Conservation (phyloP, 2,888 invertebrate species). For the Eupithecia inturbata region DNA sequence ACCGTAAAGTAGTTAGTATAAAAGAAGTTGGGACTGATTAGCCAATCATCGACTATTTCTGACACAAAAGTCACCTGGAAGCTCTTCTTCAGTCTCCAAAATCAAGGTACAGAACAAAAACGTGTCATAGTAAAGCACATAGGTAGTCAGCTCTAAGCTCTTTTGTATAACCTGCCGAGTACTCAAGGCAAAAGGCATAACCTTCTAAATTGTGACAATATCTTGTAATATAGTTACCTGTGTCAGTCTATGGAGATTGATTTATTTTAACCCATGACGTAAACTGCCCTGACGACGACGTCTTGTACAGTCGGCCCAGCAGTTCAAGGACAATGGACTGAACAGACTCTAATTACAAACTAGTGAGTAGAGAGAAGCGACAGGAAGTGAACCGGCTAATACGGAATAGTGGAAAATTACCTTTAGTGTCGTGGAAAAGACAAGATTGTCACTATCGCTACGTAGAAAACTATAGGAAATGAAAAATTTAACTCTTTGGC, state of each 20-base stretch:
- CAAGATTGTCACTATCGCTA: background rate
- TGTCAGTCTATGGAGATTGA: slow-evolving; percentile 42
- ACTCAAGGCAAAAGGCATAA: background rate
- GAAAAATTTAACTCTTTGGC: too few relatives aligned
- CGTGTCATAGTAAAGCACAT: too few relatives aligned
- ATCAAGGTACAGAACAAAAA: too few relatives aligned
- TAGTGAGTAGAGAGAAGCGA: slow-evolving; percentile 12
- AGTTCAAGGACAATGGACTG: slow-evolving; percentile 49
- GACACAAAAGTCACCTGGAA: too few relatives aligned
- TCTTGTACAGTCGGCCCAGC: slow-evolving; percentile 15
- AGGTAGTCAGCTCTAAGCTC: too few relatives aligned
- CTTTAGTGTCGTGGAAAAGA: background rate
- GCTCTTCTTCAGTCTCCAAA: too few relatives aligned
- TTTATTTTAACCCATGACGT: slow-evolving; percentile 70
- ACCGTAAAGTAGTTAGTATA: background rate
- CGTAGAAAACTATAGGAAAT: background rate
- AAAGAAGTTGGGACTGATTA: background rate
- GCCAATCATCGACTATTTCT: too few relatives aligned
- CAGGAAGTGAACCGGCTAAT: slow-evolving; percentile 28
- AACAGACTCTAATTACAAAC: slow-evolving; percentile 40
- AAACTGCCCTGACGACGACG: slow-evolving; percentile 21
- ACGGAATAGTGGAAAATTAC: slow-evolving; percentile 27
- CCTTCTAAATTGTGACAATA: background rate
- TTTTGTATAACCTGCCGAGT: too few relatives aligned
- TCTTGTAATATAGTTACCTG: background rate